These are phyloP conservation scores for Deladenus siricidicola DNA, from an alignment of 2,888 invertebrate species.

Conservation along the genomic window DNA sequence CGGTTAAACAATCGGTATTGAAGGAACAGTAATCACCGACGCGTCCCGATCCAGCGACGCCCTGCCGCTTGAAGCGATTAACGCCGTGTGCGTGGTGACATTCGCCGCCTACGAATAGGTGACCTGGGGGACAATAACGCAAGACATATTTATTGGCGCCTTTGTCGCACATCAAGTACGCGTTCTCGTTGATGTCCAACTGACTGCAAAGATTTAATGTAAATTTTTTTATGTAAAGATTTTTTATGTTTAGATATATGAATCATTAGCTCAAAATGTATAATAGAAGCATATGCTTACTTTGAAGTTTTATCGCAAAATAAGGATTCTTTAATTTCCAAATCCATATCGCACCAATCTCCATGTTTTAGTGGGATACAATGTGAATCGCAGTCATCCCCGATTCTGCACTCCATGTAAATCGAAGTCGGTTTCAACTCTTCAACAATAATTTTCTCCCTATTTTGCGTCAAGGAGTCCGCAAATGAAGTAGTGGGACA, in stretches of 20 bases:
- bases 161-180: slow-evolving; percentile 45
- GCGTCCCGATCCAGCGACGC: slow-evolving; percentile 50
- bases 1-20: slow-evolving; percentile 52
- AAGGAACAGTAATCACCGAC: slow-evolving; percentile 52
- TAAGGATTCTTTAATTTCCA: neutral
- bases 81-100: slow-evolving; percentile 30
- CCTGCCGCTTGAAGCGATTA: slow-evolving; percentile 48
- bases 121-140: slow-evolving; percentile 33
- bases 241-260: no score
- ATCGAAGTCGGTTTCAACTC: no score
- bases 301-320: slow-evolving; percentile 10
- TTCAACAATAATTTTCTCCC: no score
- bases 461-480: no score
- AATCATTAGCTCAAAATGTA: neutral
- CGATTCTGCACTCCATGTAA: neutral
- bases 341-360: slow-evolving; percentile 4
- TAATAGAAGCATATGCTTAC: neutral
- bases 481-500: no score
- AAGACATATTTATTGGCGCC: slow-evolving; percentile 34
- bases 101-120: slow-evolving; percentile 45
- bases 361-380: slow-evolving; percentile 8
- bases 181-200: slow-evolving; percentile 48
- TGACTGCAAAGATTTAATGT: slow-evolving; percentile 34
- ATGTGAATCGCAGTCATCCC: neutral
- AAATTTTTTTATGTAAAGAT: neutral